Evolutionary conservation across 1,140 invertebrate genomes (phyloP).

Genomic region (Dufourea novaeangliae): DNA sequence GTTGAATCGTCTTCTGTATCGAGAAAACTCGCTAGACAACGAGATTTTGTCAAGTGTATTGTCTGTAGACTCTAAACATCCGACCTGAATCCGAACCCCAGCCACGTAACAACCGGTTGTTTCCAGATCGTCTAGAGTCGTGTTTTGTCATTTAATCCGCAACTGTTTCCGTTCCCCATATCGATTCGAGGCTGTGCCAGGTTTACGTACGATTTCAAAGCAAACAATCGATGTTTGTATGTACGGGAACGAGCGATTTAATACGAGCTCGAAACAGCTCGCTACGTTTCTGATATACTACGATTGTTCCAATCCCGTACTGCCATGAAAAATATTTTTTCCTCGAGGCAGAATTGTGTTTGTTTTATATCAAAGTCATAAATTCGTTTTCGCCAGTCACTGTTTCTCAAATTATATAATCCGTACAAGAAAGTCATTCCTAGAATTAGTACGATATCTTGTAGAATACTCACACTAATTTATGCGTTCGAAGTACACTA

Average conservation of each 20-base stretch:
- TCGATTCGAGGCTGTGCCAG: slow-evolving; percentile 21
- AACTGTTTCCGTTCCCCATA: slow-evolving; percentile 32
- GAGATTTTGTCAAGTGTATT: slow-evolving; percentile 6
- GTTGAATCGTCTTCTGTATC: no score
- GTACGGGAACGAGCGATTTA: slow-evolving; percentile 27
- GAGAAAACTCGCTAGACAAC: slow-evolving; percentile 8
- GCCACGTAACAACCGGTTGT: background rate
- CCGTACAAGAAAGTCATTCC: no score
- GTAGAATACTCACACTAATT: no score
- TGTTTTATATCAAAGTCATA: no score
- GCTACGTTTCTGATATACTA: background rate
- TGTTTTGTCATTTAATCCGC: slow-evolving; percentile 48
- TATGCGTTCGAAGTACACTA: background rate
- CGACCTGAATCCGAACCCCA: slow-evolving; percentile 1
- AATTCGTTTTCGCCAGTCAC: no score
- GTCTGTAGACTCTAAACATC: slow-evolving; percentile 34
- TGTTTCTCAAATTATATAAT: no score
- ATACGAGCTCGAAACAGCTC: slow-evolving; percentile 29
- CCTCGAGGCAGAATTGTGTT: no score
- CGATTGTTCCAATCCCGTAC: background rate
- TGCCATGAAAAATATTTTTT: no score
- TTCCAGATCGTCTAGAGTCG: slow-evolving; percentile 12
- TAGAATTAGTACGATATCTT: no score
- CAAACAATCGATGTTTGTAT: slow-evolving; percentile 43
- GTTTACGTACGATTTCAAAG: slow-evolving; percentile 46